Base-by-base conservation (phyloP, 1,140 invertebrate species). In the Galleria mellonella region DNA sequence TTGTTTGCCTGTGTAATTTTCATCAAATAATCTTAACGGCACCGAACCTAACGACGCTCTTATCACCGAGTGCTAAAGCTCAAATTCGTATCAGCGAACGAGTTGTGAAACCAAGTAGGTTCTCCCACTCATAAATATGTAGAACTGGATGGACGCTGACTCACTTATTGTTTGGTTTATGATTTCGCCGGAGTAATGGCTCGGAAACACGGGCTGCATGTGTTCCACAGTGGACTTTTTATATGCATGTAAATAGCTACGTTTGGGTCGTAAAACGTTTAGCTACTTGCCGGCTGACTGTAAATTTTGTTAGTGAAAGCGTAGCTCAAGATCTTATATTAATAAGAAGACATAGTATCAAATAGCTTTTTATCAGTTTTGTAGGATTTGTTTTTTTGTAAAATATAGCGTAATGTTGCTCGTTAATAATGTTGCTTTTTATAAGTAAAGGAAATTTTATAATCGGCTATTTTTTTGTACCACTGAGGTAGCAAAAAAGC, bases 101-200 rank as follows among this genome's bases (percentile, higher is more conserved):
- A 9, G 8, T 9, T 27, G 7, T 8, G 11, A 13, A 27, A 29
- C 14, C 32, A 27, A 11, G 15, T 31, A 12, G 17, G 15, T 23
- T 44, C 28, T 44, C 8, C 33, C 11, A 36, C 44, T 59, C 51
- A 59, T 59, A 54, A 54, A 59, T 54, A 59, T 59, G 47, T 47
- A 54, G 48, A 51, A 23, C 17, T 23, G 17, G 40, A 43, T 41
- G 38, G 46, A 14, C 9, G 39, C 33, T 36, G 41, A 48, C 48
- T 47, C 29, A 40, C 41, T 47, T 42, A 54, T 50, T 54, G 47
- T 59, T 54, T 54, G 49, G 55, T 41, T 59, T 51, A 54, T 53
- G 51, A 47, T 59, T 54, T 46, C 13, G 41, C 40, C 48, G 40
- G 29, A 28, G 47, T 51, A 59, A 57, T 57, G 47, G 43, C 5